Evolutionary conservation across 2,113 vertebrate species (phyloP), one percentile per base, ranked within the genome.

Genomic region (Hippocampus zosterae): DNA sequence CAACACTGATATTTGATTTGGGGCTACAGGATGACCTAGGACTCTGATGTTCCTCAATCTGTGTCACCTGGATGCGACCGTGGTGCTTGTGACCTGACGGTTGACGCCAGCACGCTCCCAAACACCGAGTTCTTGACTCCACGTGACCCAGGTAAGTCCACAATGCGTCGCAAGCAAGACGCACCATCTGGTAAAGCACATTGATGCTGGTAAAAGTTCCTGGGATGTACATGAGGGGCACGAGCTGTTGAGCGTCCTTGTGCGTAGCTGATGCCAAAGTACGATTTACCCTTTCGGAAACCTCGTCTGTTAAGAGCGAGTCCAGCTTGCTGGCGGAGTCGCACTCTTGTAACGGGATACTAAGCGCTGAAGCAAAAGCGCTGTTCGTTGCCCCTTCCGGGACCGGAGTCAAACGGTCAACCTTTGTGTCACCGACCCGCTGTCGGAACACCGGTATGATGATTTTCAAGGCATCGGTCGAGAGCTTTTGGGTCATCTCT

Each of bases 141-240:
- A 65, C 63, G n/a, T 46, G 63, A 27, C 42, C 13, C 5, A 65
- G 42, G 16, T 65, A 65, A 16, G 63, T 65, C n/a, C 41, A 46
- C 63, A 65, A 46, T 5, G 63, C 63, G 18, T 12, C 18, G 23
- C 63, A 25, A 65, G 63, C 41, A 4, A 65, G 41, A 46, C 41
- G 42, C 16, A 44, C 63, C 63, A 65, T 65, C 63, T 65, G n/a
- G 42, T 65, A 46, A n/a, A 65, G 41, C 42, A 44, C 63, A 27
- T 12, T 65, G 42, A 46, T 23, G 19, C 25, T 65, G n/a, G 63
- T 65, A 25, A 44, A 65, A 10, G 63, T 46, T 15, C 41, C 63
- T 3, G 63, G 41, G 41, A 46, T 44, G 41, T 46, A 46, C 11
- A 46, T 65, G 63, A 65, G 63, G 6, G 63, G 23, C 42, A 25